A percentile compares a stretch with the other conserved stretches of the same genome.
Evolutionary conservation across 2,888 invertebrate species (phyloP).

Genomic region (Seira sanloemensis): DNA sequence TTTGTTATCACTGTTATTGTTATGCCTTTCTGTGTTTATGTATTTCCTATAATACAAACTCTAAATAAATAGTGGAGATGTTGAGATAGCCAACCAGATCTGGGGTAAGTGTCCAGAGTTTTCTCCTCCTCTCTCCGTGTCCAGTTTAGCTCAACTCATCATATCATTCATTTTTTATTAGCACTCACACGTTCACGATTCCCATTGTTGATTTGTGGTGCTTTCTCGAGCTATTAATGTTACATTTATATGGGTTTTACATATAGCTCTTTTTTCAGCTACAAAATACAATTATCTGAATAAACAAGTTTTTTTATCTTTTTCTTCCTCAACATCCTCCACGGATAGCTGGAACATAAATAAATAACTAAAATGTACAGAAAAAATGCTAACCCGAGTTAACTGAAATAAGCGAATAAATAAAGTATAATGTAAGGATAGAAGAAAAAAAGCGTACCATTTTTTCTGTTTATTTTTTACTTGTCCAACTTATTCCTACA

Average conservation of each 20-base stretch:
- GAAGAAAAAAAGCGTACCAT: neutral
- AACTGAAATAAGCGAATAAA: slow-evolving; percentile 19
- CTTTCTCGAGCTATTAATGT: slow-evolving; percentile 19
- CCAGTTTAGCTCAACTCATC: slow-evolving; percentile 29
- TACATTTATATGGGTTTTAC: slow-evolving; percentile 14
- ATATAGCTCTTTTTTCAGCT: neutral
- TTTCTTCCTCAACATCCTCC: slow-evolving; percentile 1
- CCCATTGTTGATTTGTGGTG: slow-evolving; percentile 27
- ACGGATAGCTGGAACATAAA: slow-evolving; percentile 12
- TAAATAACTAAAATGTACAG: slow-evolving; percentile 10
- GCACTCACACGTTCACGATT: slow-evolving; percentile 35
- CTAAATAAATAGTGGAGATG: slow-evolving; percentile 19
- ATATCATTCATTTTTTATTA: slow-evolving; percentile 56
- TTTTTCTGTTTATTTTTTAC: slow-evolving; percentile 31
- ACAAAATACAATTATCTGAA: slow-evolving; percentile 19
- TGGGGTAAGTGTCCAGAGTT: slow-evolving; percentile 14
- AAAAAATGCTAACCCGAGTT: slow-evolving; percentile 19
- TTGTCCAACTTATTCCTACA: slow-evolving; percentile 20
- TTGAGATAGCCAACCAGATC: slow-evolving; percentile 6
- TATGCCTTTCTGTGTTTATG: slow-evolving; percentile 26
- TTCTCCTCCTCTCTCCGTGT: neutral
- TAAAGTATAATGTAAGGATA: slow-evolving; percentile 5
- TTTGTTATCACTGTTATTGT: slow-evolving; percentile 20
- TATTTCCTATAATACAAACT: slow-evolving; percentile 23
- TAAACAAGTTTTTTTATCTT: slow-evolving; percentile 14